Conservation (phyloP, 1,140 invertebrate species). For the Lasioglossum albipes region DNA sequence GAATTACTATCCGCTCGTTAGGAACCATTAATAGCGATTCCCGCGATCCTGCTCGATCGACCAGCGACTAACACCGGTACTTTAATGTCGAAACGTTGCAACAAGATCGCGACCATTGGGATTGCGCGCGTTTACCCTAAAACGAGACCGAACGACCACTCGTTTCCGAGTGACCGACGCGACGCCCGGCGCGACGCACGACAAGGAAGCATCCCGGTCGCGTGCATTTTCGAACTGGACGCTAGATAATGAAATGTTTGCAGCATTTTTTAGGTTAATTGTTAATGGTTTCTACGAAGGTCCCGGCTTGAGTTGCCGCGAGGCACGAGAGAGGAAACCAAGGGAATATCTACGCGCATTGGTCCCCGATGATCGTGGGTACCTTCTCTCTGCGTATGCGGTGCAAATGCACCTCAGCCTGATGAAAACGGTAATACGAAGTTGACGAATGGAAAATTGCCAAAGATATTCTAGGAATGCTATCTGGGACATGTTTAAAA, state of each 20-base stretch:
- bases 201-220: neutral
- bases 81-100: too few species aligned
- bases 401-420: too few species aligned
- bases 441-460: too few species aligned
- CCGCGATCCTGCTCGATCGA: neutral
- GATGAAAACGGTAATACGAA: too few species aligned
- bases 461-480: too few species aligned
- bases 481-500: too few species aligned
- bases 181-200: neutral
- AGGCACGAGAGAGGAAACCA: neutral
- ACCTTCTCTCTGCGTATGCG: too few species aligned
- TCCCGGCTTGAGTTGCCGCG: neutral
- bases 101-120: too few species aligned
- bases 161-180: neutral
- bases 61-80: neutral
- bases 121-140: too few species aligned
- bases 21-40: conserved; percentile 46
- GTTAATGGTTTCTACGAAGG: neutral
- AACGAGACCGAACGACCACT: neutral
- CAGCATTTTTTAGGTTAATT: conserved; percentile 4
- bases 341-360: neutral
- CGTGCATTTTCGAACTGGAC: neutral
- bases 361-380: too few species aligned
- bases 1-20: conserved; percentile 60
- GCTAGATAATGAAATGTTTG: neutral